phyloP scores from a whole-genome alignment of 2,888 invertebrate genomes.

The Apamea epomidion region DNA sequence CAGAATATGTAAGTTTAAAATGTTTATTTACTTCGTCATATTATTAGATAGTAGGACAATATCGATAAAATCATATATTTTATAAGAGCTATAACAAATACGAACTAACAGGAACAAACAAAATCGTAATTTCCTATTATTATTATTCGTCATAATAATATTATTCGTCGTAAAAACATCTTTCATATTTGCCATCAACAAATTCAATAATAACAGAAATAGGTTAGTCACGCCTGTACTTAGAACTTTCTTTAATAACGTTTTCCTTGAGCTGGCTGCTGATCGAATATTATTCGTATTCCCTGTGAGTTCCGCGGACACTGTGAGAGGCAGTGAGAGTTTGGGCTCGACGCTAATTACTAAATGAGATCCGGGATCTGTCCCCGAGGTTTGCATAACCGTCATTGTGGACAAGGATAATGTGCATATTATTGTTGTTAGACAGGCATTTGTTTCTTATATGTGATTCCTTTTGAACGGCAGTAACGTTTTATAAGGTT shows the following conservation, averaged over 20 bases:
- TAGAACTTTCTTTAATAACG: conserved; percentile 8
- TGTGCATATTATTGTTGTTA: neutral
- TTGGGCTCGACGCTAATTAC: conserved; percentile 9
- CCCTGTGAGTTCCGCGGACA: conserved; percentile 1
- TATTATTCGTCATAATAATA: neutral
- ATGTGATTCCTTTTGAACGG: neutral
- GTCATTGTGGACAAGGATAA: conserved; percentile 1
- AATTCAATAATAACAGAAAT: conserved; percentile 3
- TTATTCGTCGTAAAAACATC: conserved; percentile 12
- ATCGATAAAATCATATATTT: neutral
- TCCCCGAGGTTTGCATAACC: neutral
- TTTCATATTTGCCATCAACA: conserved; percentile 20
- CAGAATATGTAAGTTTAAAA: neutral
- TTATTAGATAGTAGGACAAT: neutral
- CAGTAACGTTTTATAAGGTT: neutral
- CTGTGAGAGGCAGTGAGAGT: neutral
- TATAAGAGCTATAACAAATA: neutral
- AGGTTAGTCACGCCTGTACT: conserved; percentile 2
- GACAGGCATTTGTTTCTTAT: neutral
- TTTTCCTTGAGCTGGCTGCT: neutral
- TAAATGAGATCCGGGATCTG: neutral
- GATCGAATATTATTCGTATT: conserved; percentile 14
- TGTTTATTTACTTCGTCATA: neutral
- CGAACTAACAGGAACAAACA: conserved; percentile 22
- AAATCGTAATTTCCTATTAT: conserved; percentile 14